Percentiles rank a stretch among this genome's conserved stretches.
Conservation (phyloP, 2,888 invertebrate genomes). For the Myopa testacea region DNA sequence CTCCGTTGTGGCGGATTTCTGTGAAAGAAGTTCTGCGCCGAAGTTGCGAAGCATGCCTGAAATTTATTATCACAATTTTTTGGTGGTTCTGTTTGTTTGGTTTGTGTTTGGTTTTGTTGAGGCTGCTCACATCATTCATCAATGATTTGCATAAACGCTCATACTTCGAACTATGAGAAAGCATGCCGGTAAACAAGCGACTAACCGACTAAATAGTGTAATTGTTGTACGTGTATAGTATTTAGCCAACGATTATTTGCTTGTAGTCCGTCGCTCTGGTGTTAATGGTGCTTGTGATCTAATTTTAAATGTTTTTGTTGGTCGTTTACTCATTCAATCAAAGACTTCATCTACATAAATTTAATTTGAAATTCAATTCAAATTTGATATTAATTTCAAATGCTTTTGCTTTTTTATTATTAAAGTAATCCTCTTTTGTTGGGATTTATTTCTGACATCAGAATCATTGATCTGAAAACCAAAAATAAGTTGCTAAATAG, state of each 20-base stretch:
- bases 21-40: not conserved
- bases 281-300: constrained; percentile 21
- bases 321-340: constrained; percentile 39
- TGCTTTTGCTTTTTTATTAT: too few relatives aligned
- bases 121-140: constrained; percentile 25
- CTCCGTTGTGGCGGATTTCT: not conserved
- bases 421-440: too few relatives aligned
- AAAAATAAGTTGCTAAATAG: too few relatives aligned
- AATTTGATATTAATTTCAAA: too few relatives aligned
- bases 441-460: too few relatives aligned
- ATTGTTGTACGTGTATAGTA: constrained; percentile 7
- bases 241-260: not conserved
- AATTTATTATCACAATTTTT: constrained; percentile 43
- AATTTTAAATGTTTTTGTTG: constrained; percentile 45
- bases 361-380: too few relatives aligned
- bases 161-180: not conserved
- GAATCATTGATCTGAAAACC: too few relatives aligned
- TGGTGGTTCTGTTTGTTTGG: not conserved
- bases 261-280: constrained; percentile 26
- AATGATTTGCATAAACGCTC: constrained; percentile 44
- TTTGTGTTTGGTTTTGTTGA: not conserved
- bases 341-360: too few relatives aligned
- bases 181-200: constrained; percentile 13
- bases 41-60: constrained; percentile 29
- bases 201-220: not conserved